Evolutionary conservation across 1,140 invertebrate species (phyloP).

Genomic region (Chironomus tepperi): DNA sequence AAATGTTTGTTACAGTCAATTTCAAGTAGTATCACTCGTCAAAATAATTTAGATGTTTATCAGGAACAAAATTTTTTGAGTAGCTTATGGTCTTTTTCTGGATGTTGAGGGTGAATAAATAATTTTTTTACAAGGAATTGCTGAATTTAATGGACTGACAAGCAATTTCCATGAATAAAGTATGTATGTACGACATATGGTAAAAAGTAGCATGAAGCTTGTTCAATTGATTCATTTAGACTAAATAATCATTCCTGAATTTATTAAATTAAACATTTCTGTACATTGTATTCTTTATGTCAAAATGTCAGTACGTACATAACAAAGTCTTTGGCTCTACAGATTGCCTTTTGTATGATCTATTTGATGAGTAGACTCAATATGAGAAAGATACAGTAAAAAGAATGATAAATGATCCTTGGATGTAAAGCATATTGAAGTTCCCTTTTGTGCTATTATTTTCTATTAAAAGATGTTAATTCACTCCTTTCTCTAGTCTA

Average conservation of each 20-base stretch:
- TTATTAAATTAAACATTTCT: conserved; percentile 15
- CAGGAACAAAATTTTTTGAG: neutral
- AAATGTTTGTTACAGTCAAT: conserved; percentile 7
- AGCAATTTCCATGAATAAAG: neutral
- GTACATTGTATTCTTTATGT: neutral
- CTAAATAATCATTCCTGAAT: neutral
- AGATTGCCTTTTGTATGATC: neutral
- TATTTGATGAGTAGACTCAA: neutral
- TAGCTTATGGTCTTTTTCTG: neutral
- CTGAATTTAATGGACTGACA: neutral
- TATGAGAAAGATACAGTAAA: neutral
- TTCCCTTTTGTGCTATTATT: neutral
- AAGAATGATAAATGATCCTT: conserved; percentile 1
- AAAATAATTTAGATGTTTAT: too few species aligned
- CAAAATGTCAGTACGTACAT: neutral
- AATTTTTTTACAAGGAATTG: neutral
- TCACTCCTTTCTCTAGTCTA: neutral
- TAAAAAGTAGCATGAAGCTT: neutral
- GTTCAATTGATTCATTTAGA: neutral
- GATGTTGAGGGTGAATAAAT: neutral
- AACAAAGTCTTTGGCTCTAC: neutral
- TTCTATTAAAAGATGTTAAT: conserved; percentile 2
- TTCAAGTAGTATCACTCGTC: neutral
- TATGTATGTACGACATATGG: neutral
- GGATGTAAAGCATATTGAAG: neutral